Base-by-base conservation (phyloP, 2,888 invertebrate species). In the Oscheius sp. region DNA sequence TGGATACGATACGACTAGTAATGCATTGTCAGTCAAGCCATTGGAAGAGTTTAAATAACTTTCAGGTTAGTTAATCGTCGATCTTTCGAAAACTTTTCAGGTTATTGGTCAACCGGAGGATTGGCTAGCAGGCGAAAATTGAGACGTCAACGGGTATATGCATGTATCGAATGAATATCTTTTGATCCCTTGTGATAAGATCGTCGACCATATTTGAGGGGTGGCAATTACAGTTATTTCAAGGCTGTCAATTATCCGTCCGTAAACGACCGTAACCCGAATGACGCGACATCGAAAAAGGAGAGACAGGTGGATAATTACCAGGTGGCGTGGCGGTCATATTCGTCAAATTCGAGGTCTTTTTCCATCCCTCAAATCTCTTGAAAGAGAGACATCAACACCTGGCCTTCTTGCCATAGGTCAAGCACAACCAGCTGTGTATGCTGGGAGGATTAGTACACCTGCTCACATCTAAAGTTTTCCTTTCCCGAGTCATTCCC, bases 181-280 rank as follows among this genome's bases (percentile, higher is more conserved):
- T n/a, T n/a, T n/a, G n/a, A n/a, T n/a, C n/a, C n/a, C n/a, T n/a
- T n/a, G 54, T 59, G 59, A 59, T 59, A 59, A 59, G 59, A 44
- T 59, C 59, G 17, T 32, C 33, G n/a, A n/a, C n/a, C n/a, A n/a
- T n/a, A n/a, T n/a, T n/a, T n/a, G n/a, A n/a, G 30, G 41, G 44
- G 44, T 44, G 44, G 14, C 59, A 41, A 59, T 59, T 59, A 59
- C 44, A 44, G 59, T 59, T 59, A 59, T 59, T 59, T 59, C 59
- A 59, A 59, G 59, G 59, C 59, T 59, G 59, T 44, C 59, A 44
- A 59, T 59, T 59, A 59, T 44, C 59, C 44, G n/a, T 22, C 24
- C 41, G 30, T 59, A 59, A 59, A 59, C 44, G 59, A 44, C 59
- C 59, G 59, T 59, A 59, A 41, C 41, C 59, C 24, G 28, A n/a